Evolutionary conservation across 30 jellyfish, hydroid and myxozoan genomes (phyloP), one percentile per base, ranked within the genome.

Genomic region (Chironex yamaguchii): DNA sequence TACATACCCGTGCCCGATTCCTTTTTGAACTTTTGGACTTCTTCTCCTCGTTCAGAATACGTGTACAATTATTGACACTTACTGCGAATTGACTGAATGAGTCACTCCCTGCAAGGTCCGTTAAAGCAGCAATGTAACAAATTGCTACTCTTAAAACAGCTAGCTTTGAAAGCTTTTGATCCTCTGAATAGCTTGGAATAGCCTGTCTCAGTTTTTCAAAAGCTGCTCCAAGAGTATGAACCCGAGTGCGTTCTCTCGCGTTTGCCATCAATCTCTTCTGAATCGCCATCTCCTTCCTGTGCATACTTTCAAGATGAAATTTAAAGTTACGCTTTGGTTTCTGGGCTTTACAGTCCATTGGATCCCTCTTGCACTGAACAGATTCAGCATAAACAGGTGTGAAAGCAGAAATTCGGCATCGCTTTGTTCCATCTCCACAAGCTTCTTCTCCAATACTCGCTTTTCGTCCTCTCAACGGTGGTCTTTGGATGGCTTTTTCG

Each of bases 191-290:
- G 34, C 94, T 84, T 48, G 94, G 94, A 27, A 84, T 72, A 33
- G 94, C 90, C n/a, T 49, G 27, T 29, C 94, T 63, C 36, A 84
- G 62, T 21, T 70, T 32, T 29, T 84, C 79, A 51, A 84, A 84
- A 3, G 94, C 94, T 17, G 26, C 52, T 30, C 94, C 73, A 50
- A 62, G 62, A 2, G 94, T 84, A 54, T 84, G 89, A 13, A 84
- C 94, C 24, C 94, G 34, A 4, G 92, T 71, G 11, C 94, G 73
- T 34, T 84, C 94, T 52, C 94, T 27, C 20, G 94, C 94, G 32
- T 84, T 84, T 3, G 94, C 94, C 21, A 84, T 63, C 26, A 84
- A 21, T 3, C 94, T 69, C 6, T 89, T 52, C 21, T 84, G 94
- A 3, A 84, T 23, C 33, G 58, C 58, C 58, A 42, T 42, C 17